These are phyloP conservation scores for Alca torda DNA, from an alignment of 2,797 vertebrate genomes.

Conservation along the genomic window DNA sequence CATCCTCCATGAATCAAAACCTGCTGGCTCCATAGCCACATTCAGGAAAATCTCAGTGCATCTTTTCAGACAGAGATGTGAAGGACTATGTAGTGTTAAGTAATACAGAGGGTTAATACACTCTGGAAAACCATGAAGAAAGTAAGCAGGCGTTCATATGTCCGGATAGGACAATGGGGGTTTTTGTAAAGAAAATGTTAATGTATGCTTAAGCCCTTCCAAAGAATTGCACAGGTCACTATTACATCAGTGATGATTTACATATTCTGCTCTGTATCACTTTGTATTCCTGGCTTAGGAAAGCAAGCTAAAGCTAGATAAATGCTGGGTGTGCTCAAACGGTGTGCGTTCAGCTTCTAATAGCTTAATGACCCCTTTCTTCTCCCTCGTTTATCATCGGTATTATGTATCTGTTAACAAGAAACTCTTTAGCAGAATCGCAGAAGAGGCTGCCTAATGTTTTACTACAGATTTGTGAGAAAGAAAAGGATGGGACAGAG, in stretches of 20 bases:
- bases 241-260: slow-evolving; percentile 64
- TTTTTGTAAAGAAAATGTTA: slow-evolving; percentile 51
- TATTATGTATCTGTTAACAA: slow-evolving; percentile 68
- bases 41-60: background rate
- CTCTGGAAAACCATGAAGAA: background rate
- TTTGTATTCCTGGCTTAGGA: slow-evolving; percentile 31
- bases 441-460: slow-evolving; percentile 32
- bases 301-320: slow-evolving; percentile 10
- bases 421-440: slow-evolving; percentile 58
- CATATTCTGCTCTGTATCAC: slow-evolving; percentile 64
- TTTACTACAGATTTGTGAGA: slow-evolving; percentile 59
- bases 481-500: slow-evolving; percentile 50
- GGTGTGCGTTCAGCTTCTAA: slow-evolving; percentile 26
- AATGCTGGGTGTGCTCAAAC: background rate
- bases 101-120: background rate
- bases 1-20: background rate
- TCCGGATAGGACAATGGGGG: background rate
- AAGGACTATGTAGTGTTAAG: background rate
- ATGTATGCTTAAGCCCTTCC: slow-evolving; percentile 32
- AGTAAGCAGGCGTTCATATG: background rate
- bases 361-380: slow-evolving; percentile 43
- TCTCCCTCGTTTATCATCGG: slow-evolving; percentile 69
- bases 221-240: slow-evolving; percentile 9
- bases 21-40: background rate
- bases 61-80: background rate